phyloP scores from a whole-genome alignment of 2,888 invertebrate genomes.

The Protonemura montana region DNA sequence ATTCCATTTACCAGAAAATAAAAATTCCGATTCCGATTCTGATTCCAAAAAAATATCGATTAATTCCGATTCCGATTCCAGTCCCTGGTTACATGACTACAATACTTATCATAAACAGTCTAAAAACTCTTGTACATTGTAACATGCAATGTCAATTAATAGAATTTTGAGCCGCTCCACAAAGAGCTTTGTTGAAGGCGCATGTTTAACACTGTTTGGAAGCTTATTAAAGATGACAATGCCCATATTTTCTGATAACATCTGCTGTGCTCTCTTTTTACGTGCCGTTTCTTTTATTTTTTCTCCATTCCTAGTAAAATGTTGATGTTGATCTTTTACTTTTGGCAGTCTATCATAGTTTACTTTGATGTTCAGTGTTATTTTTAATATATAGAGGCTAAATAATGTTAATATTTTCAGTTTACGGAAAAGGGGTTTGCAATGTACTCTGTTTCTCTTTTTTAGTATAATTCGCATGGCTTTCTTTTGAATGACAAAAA shows the following conservation, averaged over 20 bases:
- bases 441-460: not conserved
- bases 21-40: too few species aligned
- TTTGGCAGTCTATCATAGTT: not conserved
- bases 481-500: conserved; percentile 30
- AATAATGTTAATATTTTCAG: not conserved
- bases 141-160: not conserved
- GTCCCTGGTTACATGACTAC: too few species aligned
- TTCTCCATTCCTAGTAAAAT: not conserved
- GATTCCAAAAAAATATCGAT: too few species aligned
- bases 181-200: not conserved
- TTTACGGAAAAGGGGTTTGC: not conserved
- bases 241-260: not conserved
- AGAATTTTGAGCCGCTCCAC: not conserved
- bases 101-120: not conserved
- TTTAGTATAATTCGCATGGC: conserved; percentile 51
- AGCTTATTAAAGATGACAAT: not conserved
- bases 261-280: not conserved
- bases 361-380: not conserved
- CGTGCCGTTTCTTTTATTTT: not conserved
- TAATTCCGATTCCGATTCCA: too few species aligned
- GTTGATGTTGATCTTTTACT: not conserved
- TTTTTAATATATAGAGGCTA: not conserved
- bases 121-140: not conserved
- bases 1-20: too few species aligned
- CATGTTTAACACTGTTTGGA: not conserved